Evolutionary conservation across 1,140 invertebrate genomes (phyloP).

Genomic region (Cylas formicarius): DNA sequence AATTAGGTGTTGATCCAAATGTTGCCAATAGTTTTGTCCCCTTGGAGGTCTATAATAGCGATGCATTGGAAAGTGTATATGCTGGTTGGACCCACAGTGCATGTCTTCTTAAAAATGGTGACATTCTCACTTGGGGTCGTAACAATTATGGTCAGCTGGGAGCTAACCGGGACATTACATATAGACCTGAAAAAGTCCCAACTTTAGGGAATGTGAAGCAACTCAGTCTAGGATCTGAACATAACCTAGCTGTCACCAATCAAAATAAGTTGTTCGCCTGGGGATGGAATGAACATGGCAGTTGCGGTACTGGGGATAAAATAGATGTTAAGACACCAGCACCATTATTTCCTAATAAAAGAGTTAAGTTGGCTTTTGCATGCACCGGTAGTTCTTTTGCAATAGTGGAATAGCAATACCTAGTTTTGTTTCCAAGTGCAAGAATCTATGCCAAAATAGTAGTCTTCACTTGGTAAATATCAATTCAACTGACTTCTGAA

Average conservation of each 20-base stretch:
- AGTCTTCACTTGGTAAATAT: background rate
- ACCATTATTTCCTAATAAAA: conserved; percentile 37
- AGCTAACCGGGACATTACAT: conserved; percentile 22
- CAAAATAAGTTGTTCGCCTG: conserved; percentile 61
- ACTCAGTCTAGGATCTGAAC: conserved; percentile 68
- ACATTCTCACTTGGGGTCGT: conserved; percentile 66
- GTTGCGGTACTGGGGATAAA: conserved; percentile 66
- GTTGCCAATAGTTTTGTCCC: conserved; percentile 48
- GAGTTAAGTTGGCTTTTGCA: conserved; percentile 42
- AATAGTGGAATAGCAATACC: conserved; percentile 40
- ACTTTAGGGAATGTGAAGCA: conserved; percentile 45
- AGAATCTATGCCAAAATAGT: no score
- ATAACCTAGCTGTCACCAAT: conserved; percentile 58
- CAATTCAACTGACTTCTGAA: no score
- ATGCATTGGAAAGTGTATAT: conserved; percentile 44
- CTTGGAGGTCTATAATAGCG: conserved; percentile 41
- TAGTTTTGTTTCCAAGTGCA: conserved; percentile 11
- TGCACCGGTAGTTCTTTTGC: conserved; percentile 53
- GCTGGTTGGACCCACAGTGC: conserved; percentile 71
- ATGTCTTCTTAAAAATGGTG: conserved; percentile 50
- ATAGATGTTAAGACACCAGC: conserved; percentile 49
- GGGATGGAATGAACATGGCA: conserved; percentile 90
- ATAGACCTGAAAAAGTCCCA: conserved; percentile 35
- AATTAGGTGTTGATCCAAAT: conserved; percentile 51
- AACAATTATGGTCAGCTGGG: conserved; percentile 74